A percentile compares a stretch with the other conserved stretches of the same genome.
phyloP scores from a whole-genome alignment of 2,113 vertebrate genomes.

The Syngnathus typhle region DNA sequence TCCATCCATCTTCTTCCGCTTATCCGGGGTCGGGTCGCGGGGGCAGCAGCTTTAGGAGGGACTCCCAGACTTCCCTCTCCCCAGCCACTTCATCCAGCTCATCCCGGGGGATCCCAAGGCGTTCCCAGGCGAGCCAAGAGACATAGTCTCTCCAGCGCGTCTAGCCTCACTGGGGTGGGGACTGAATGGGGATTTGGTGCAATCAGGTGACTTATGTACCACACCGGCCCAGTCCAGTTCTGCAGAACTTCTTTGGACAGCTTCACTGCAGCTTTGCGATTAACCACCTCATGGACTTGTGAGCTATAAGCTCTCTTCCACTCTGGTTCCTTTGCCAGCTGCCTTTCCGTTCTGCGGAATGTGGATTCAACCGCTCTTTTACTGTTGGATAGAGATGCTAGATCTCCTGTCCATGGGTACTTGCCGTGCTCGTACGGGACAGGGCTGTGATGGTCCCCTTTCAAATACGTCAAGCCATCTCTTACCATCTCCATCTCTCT shows the following conservation, averaged over 20 bases:
- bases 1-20: too few species aligned
- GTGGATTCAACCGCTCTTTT: background rate
- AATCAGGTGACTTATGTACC: too few species aligned
- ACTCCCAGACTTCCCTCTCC: too few species aligned
- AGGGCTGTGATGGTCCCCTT: background rate
- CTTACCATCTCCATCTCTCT: slow-evolving; percentile 2
- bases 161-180: too few species aligned
- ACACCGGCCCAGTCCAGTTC: background rate
- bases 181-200: too few species aligned
- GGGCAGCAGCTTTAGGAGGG: too few species aligned
- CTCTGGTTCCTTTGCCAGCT: background rate
- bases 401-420: background rate
- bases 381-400: background rate
- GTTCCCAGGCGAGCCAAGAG: too few species aligned
- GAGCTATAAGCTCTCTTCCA: background rate
- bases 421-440: background rate
- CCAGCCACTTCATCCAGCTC: too few species aligned
- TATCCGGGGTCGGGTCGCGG: too few species aligned
- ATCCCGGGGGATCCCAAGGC: too few species aligned
- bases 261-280: background rate
- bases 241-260: background rate
- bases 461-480: background rate
- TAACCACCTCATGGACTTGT: background rate
- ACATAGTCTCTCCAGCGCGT: too few species aligned
- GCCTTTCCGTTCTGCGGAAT: background rate